Percentiles rank a stretch among this genome's conserved stretches.
Conservation (phyloP, 2,888 invertebrate species). For the Margaritifera margaritifera region DNA sequence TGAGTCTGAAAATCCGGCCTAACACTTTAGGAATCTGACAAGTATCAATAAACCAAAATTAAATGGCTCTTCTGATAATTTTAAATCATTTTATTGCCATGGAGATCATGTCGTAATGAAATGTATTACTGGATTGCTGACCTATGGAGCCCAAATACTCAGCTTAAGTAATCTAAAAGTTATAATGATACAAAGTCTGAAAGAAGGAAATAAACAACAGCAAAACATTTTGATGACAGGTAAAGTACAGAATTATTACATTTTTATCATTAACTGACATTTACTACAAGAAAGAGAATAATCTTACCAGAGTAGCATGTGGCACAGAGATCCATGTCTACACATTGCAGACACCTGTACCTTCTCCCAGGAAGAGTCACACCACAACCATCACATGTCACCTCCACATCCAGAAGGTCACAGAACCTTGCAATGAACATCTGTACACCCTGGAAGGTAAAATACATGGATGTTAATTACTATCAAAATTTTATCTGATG, state of each 20-base stretch:
- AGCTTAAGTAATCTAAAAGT: too few species aligned
- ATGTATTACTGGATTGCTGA: too few species aligned
- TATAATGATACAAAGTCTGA: background rate
- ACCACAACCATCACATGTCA: constrained; percentile 70
- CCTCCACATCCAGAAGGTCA: constrained; percentile 70
- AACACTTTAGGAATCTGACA: too few species aligned
- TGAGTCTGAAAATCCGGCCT: too few species aligned
- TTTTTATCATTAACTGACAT: constrained; percentile 14
- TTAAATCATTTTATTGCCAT: too few species aligned
- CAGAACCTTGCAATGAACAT: constrained; percentile 71
- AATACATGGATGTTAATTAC: background rate
- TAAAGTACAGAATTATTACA: background rate
- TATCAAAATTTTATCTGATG: too few species aligned
- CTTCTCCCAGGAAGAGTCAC: constrained; percentile 67
- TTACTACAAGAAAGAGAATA: background rate
- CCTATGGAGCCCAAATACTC: too few species aligned
- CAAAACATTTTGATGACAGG: background rate
- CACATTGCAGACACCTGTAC: constrained; percentile 70
- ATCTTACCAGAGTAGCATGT: constrained; percentile 63
- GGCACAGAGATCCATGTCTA: constrained; percentile 70
- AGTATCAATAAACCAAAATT: too few species aligned
- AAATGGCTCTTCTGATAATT: too few species aligned
- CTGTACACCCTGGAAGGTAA: constrained; percentile 60
- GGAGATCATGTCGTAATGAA: too few species aligned
- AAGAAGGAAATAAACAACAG: background rate